Percentiles rank a stretch among this genome's conserved stretches.
Conservation (phyloP, 2,888 invertebrate species). For the Scaptodrosophila latifasciaeformis region DNA sequence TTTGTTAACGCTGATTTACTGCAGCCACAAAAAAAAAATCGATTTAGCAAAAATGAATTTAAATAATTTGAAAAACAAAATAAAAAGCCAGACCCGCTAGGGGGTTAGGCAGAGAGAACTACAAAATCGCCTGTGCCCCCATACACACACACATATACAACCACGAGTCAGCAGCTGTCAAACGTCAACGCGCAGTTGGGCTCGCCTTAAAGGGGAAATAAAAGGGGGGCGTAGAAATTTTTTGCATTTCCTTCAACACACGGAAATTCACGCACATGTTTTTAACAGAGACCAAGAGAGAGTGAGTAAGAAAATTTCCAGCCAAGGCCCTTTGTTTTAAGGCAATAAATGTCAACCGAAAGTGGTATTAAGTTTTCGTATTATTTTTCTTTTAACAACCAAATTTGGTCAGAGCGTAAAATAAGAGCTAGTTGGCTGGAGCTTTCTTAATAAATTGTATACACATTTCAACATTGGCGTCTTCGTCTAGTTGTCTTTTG, state of each 20-base stretch:
- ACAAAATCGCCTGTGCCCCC: conserved; percentile 20
- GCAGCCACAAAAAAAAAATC: too few species aligned
- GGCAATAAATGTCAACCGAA: too few species aligned
- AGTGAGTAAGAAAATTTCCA: too few species aligned
- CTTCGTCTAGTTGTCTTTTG: conserved; percentile 18
- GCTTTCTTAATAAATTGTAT: conserved; percentile 45
- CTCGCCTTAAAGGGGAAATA: conserved; percentile 44
- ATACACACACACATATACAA: conserved; percentile 18
- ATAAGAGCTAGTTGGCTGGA: conserved; percentile 20
- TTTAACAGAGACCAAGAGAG: conserved; percentile 11
- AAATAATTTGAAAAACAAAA: conserved; percentile 32
- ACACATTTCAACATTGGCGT: conserved; percentile 51
- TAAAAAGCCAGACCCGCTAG: conserved; percentile 3
- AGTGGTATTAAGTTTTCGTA: conserved; percentile 35
- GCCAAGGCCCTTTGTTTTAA: too few species aligned
- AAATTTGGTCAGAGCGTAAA: conserved; percentile 33
- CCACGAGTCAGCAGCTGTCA: conserved; percentile 11
- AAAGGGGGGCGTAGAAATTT: conserved; percentile 28
- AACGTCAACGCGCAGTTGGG: conserved; percentile 9
- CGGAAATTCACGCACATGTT: conserved; percentile 3
- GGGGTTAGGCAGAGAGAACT: conserved; percentile 19
- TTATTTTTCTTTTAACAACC: conserved; percentile 42
- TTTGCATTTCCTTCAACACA: conserved; percentile 37
- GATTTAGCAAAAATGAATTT: conserved; percentile 53
- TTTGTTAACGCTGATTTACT: too few species aligned